Evolutionary conservation across 2,113 vertebrate species (phyloP).

Genomic region (Lophotis ruficrista): DNA sequence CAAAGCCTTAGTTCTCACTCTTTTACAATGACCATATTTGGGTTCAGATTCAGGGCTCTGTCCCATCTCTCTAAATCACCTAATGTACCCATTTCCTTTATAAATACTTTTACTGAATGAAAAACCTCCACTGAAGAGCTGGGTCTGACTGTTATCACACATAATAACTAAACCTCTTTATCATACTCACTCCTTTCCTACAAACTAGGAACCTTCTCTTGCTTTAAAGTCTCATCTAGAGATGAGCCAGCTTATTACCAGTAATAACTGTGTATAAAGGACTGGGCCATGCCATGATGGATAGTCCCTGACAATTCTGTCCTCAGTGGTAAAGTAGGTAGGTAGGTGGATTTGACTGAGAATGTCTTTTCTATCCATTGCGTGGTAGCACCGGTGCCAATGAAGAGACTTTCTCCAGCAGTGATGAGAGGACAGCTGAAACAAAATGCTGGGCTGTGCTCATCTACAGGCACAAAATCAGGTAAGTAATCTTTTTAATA

Average conservation of each 20-base stretch:
- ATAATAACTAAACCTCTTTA: neutral
- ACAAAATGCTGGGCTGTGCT: neutral
- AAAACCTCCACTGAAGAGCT: neutral
- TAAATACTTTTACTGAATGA: neutral
- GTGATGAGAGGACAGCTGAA: neutral
- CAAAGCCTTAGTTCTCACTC: neutral
- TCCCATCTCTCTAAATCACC: neutral
- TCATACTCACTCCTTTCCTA: neutral
- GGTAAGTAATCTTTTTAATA: slow-evolving; percentile 1
- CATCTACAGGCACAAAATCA: neutral
- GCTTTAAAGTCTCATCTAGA: slow-evolving; percentile 29
- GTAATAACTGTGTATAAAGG: neutral
- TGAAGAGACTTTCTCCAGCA: neutral
- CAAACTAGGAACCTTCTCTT: neutral
- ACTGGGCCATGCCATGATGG: neutral
- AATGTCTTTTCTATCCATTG: neutral
- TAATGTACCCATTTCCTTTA: neutral
- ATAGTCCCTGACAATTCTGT: neutral
- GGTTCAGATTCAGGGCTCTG: neutral
- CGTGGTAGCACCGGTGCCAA: neutral
- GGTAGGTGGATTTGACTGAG: neutral
- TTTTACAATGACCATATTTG: neutral
- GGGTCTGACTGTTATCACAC: neutral
- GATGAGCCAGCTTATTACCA: neutral
- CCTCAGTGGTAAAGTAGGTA: neutral